A percentile compares a stretch with the other conserved stretches of the same genome.
phyloP scores from a whole-genome alignment of 2,888 invertebrate genomes.

The Caenorhabditis doughertyi region DNA sequence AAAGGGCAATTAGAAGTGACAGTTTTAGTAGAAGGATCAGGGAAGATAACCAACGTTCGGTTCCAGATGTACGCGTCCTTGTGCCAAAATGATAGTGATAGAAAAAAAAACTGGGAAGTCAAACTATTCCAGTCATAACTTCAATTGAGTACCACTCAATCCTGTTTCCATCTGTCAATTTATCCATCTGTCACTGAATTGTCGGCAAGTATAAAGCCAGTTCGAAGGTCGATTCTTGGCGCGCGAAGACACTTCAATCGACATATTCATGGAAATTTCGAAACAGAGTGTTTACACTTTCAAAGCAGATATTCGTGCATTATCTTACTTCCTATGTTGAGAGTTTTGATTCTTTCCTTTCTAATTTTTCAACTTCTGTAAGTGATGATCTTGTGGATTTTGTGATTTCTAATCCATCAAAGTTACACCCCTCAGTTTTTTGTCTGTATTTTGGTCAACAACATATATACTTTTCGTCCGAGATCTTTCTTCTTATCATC shows the following conservation, averaged over 20 bases:
- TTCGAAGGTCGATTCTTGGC: slow-evolving; percentile 29
- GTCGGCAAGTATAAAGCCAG: slow-evolving; percentile 14
- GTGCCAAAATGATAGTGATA: background rate
- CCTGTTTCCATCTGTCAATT: slow-evolving; percentile 28
- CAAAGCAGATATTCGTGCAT: background rate
- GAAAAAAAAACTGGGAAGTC: background rate
- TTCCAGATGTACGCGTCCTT: no score
- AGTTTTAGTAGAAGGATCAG: no score
- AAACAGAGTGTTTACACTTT: background rate
- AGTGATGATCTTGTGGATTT: no score
- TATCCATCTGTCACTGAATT: slow-evolving; percentile 20
- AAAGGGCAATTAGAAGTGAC: no score
- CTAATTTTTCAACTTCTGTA: no score
- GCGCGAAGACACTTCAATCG: slow-evolving; percentile 6
- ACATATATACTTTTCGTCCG: background rate
- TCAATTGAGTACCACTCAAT: no score
- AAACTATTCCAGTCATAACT: background rate
- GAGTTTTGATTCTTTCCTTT: background rate
- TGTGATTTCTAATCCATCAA: no score
- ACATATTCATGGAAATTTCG: slow-evolving; percentile 33
- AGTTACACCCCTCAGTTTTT: no score
- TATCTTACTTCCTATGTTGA: background rate
- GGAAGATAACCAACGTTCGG: no score
- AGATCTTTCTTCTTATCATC: slow-evolving; percentile 5
- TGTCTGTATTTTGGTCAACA: background rate